Evolutionary conservation across 2,113 vertebrate genomes (phyloP).

Genomic region (Lipophrys pholis): DNA sequence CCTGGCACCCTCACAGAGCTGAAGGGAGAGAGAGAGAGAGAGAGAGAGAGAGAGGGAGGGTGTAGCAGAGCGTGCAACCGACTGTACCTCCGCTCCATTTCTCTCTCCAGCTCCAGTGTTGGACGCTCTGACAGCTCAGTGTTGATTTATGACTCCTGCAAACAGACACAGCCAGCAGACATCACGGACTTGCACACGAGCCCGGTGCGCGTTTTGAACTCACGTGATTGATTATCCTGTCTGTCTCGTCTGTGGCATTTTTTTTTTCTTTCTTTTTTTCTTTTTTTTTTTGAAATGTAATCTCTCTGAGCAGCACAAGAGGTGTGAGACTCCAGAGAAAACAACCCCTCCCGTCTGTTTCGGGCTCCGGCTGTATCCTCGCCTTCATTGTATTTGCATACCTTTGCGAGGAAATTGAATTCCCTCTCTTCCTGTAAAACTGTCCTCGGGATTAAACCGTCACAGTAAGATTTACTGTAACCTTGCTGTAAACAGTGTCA

Average conservation of each 20-base stretch:
- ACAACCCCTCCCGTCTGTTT: constrained; percentile 13
- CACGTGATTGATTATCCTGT: constrained; percentile 85
- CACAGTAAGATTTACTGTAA: constrained; percentile 68
- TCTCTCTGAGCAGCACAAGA: constrained; percentile 78
- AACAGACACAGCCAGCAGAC: constrained; percentile 77
- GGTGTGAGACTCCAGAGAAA: constrained; percentile 71
- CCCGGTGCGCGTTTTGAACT: constrained; percentile 52
- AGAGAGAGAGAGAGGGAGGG: neutral
- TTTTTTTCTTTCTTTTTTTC: constrained; percentile 47
- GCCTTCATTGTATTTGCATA: constrained; percentile 69
- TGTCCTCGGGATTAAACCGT: constrained; percentile 64
- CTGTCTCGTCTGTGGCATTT: constrained; percentile 80
- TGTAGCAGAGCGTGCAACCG: constrained; percentile 63
- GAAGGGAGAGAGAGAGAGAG: neutral
- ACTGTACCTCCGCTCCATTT: constrained; percentile 46
- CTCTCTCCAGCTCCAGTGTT: constrained; percentile 61
- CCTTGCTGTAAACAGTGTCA: constrained; percentile 51
- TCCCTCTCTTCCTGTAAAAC: constrained; percentile 69
- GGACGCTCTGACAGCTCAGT: constrained; percentile 69
- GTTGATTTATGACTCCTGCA: constrained; percentile 82
- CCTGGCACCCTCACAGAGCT: constrained; percentile 45
- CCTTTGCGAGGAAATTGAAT: constrained; percentile 70
- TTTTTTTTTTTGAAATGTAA: constrained; percentile 72
- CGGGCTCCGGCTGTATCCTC: constrained; percentile 18
- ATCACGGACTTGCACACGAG: constrained; percentile 14